These are phyloP conservation scores for Drosophila kepulauana DNA, from an alignment of 1,140 invertebrate species.

Conservation along the genomic window DNA sequence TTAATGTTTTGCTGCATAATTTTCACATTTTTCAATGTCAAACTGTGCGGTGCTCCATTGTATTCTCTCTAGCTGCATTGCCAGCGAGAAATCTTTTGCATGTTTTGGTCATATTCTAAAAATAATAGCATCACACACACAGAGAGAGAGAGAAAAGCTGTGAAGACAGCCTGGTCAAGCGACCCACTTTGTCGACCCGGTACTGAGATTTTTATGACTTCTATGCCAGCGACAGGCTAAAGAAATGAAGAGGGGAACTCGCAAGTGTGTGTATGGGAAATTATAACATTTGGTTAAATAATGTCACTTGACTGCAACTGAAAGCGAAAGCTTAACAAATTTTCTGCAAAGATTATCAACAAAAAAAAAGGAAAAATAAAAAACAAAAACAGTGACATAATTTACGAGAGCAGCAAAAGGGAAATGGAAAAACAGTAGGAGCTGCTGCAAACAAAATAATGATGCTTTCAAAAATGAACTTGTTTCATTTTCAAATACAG, in stretches of 20 bases:
- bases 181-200: constrained; percentile 72
- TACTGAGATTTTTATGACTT: constrained; percentile 73
- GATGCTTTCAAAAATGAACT: constrained; percentile 69
- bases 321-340: constrained; percentile 77
- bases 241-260: constrained; percentile 2
- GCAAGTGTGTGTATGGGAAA: constrained; percentile 47
- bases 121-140: constrained; percentile 63
- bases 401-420: constrained; percentile 21
- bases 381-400: constrained; percentile 28
- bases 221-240: constrained; percentile 48
- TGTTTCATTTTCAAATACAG: constrained; percentile 51
- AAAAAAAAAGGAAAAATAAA: constrained; percentile 26
- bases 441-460: constrained; percentile 63
- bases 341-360: constrained; percentile 69
- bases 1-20: constrained; percentile 84
- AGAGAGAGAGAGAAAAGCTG: too few species aligned
- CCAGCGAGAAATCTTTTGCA: constrained; percentile 80
- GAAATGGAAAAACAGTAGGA: neutral
- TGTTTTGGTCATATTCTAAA: constrained; percentile 84
- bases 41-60: constrained; percentile 66
- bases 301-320: constrained; percentile 66
- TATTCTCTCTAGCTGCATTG: constrained; percentile 50
- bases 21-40: constrained; percentile 84
- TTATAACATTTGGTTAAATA: constrained; percentile 74
- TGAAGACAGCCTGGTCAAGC: constrained; percentile 59